A percentile compares a stretch with the other conserved stretches of the same genome.
Evolutionary conservation across 92 coral and sea anemone species (phyloP).

Genomic region (Galaxea fascicularis): DNA sequence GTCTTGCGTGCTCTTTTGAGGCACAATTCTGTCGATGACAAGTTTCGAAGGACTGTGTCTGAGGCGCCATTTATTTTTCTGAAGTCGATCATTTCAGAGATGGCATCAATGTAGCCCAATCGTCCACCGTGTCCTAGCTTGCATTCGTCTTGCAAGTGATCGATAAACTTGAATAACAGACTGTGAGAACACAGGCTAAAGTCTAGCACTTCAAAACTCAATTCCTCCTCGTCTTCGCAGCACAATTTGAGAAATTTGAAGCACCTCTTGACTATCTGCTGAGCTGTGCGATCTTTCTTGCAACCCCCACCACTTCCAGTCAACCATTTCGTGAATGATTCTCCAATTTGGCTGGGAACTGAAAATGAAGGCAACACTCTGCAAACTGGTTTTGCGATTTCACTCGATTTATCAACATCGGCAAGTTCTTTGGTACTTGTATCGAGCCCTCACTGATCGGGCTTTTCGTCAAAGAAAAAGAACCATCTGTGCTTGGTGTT

Average conservation of each 20-base stretch:
- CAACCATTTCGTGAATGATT: too few species aligned
- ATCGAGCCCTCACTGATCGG: too few species aligned
- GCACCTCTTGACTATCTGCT: conserved; percentile 30
- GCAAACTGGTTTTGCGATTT: too few species aligned
- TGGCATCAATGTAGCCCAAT: conserved; percentile 1
- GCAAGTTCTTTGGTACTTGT: too few species aligned
- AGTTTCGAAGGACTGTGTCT: conserved; percentile 18
- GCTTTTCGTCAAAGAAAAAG: too few species aligned
- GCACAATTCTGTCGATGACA: conserved; percentile 48
- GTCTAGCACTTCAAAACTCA: conserved; percentile 26
- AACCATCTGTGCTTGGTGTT: conserved; percentile 4
- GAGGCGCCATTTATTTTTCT: conserved; percentile 48
- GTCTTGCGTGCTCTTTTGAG: conserved; percentile 52
- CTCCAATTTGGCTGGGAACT: too few species aligned
- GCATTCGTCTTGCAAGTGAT: conserved; percentile 40
- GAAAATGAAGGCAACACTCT: too few species aligned
- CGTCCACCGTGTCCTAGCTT: conserved; percentile 32
- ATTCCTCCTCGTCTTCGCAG: conserved; percentile 60
- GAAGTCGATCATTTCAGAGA: background rate
- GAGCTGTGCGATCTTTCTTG: conserved; percentile 30
- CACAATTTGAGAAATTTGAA: conserved; percentile 63
- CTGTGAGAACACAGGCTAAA: conserved; percentile 36
- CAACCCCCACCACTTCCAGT: conserved; percentile 29
- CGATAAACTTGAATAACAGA: conserved; percentile 39
- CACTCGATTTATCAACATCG: too few species aligned